Conservation (phyloP, 1,140 invertebrate genomes). For the Drosophila carrolli region DNA sequence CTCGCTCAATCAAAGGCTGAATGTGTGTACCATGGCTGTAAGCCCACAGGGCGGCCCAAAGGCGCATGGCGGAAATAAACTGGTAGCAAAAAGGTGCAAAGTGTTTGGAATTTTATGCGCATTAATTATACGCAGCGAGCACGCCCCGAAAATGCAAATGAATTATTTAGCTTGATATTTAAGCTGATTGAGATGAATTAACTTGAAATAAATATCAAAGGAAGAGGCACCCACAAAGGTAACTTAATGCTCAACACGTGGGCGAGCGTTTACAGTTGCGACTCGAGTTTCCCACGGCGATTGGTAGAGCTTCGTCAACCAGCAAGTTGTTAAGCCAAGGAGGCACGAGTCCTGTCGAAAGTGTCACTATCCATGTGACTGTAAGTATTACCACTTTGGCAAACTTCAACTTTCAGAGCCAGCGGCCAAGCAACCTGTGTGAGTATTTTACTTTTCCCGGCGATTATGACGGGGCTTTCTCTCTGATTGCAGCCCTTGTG, state of each 20-base stretch:
- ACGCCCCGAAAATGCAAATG: conserved; percentile 52
- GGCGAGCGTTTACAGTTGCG: conserved; percentile 19
- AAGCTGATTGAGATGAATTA: conserved; percentile 81
- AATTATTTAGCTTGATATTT: conserved; percentile 77
- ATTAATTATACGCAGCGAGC: conserved; percentile 65
- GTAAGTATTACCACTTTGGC: conserved; percentile 41
- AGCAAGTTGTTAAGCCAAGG: conserved; percentile 28
- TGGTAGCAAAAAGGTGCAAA: conserved; percentile 56
- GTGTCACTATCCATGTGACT: conserved; percentile 49
- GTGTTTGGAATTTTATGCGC: conserved; percentile 69
- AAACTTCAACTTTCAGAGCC: conserved; percentile 64
- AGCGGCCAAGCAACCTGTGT: conserved; percentile 38
- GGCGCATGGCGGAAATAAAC: conserved; percentile 25
- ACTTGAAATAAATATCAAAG: conserved; percentile 62
- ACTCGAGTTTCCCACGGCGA: conserved; percentile 36
- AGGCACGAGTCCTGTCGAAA: conserved; percentile 1
- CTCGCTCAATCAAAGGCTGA: conserved; percentile 60
- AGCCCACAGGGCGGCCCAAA: conserved; percentile 14
- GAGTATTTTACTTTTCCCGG: conserved; percentile 36
- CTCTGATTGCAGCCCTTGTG: conserved; percentile 2
- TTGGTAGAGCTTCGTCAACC: conserved; percentile 8
- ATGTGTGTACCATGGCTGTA: conserved; percentile 13
- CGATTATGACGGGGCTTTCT: conserved; percentile 49
- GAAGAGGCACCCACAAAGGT: conserved; percentile 24
- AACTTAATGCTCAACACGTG: conserved; percentile 57